Evolutionary conservation across 2,113 vertebrate species (phyloP), one percentile per base, ranked within the genome.

Genomic region (Corythoichthys intestinalis): DNA sequence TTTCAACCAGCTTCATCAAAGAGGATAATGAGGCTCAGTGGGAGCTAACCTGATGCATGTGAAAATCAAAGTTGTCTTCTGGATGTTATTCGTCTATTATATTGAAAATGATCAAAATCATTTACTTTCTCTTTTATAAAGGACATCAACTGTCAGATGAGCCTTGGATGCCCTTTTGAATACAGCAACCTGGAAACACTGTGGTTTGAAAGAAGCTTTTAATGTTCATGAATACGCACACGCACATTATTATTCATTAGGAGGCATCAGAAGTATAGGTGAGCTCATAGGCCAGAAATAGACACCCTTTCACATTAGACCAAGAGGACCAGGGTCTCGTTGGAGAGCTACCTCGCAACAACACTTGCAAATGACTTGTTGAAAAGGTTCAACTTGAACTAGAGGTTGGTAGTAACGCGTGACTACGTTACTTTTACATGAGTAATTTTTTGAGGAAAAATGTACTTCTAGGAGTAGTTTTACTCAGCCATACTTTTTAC

Each of bases 101-200:
- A 50, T 35, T 65, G 37, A 47, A 65, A 14, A 48, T 48, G 46
- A 28, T 64, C 28, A 50, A 13, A 49, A 35, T 65, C 48, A 46
- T 17, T 20, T 6, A 62, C 12, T 34, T 63, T 12, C 10, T 47
- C 44, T 63, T 47, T 47, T 47, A 3, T 34, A 7, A 65, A 76
- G 70, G 76, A 71, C 76, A 73, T 66, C 38, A 52, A 37, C 66
- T 66, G 20, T 56, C 66, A 67, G 74, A 62, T 41, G 38, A 68
- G 56, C n/a, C 41, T 14, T 20, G 6, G 44, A 47, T 63, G 61
- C 47, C 44, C 44, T 75, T 75, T 4, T 83, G 75, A 81, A 82
- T 81, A 56, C 76, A 75, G 41, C 64, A 73, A 74, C 66, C 34
- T 69, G 73, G 17, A 63, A 61, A 71, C 79, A 66, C 47, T 65